Base-by-base conservation (phyloP, 1,140 invertebrate genomes). In the Drosophila santomea region DNA sequence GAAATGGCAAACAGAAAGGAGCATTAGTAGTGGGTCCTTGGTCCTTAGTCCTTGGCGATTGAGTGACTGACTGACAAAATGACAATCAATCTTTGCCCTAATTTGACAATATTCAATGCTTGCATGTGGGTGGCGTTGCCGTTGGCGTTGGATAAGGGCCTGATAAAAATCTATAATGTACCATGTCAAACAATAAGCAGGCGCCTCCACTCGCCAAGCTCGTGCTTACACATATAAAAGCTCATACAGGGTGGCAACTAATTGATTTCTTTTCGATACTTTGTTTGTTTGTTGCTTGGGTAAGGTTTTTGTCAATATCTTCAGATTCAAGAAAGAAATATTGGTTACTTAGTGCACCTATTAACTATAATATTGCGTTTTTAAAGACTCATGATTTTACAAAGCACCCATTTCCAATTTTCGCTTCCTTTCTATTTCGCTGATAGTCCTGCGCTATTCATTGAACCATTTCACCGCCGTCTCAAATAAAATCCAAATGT, bases 61-160 rank as follows among this genome's bases (percentile, higher is more conserved):
- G 64, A 57, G 51, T 78, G 73, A 39, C 82, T 51, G 56, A 67
- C 59, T 68, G 80, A 76, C 75, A 58, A 75, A 82, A 73, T 78
- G 68, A 78, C 74, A 78, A 85, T 85, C 74, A 81, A 86, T 85
- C 74, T 71, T 63, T 61, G 82, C 74, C 47, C 51, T 69, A 86
- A 81, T 80, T 85, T 86, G 81, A 77, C 76, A 77, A 67, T 51
- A 67, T 80, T 76, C 44, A 66, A 35, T 76, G 63, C 63, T 51
- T 59, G 52, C 55, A 60, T 72, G 60, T 68, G 64, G 55, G 36
- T 58, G 74, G 55, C 60, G 50, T 41, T 47, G 25, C 20, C 20
- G 20, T 20, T 58, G 74, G 55, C 60, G 50, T 41, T 47, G 25
- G 47, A 61, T 62, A 47, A 67, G 75, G 28, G 60, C 71, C 50